A percentile compares a stretch with the other conserved stretches of the same genome.
Evolutionary conservation across 2,797 vertebrate species (phyloP).

Genomic region (Rhinichthys osculus): DNA sequence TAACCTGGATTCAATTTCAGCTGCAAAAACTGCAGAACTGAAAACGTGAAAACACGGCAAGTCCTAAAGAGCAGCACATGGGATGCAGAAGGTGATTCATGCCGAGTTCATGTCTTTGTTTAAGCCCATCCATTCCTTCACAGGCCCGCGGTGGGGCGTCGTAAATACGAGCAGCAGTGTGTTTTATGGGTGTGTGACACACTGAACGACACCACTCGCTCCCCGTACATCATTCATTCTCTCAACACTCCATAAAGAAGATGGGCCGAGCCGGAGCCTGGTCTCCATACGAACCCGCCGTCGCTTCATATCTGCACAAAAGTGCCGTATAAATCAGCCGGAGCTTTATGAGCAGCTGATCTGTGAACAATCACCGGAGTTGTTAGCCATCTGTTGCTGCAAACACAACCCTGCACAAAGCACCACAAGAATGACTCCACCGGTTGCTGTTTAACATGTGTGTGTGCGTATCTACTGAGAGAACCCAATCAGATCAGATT

Average conservation of each 20-base stretch:
- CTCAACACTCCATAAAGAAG: slow-evolving; percentile 4
- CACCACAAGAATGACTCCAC: neutral
- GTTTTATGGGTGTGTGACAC: slow-evolving; percentile 19
- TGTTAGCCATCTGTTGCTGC: slow-evolving; percentile 61
- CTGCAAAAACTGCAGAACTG: neutral
- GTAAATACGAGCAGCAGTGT: slow-evolving; percentile 2
- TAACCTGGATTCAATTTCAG: neutral
- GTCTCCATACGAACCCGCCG: neutral
- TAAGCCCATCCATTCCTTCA: slow-evolving; percentile 26
- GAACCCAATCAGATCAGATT: neutral
- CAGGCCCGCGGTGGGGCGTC: neutral
- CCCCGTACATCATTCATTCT: neutral
- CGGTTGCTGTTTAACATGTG: neutral
- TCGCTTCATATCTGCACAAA: slow-evolving; percentile 55
- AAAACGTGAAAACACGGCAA: neutral
- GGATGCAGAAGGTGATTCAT: neutral
- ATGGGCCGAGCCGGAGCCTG: neutral
- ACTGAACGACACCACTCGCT: slow-evolving; percentile 32
- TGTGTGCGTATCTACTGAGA: neutral
- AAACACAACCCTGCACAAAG: slow-evolving; percentile 17
- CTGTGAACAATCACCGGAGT: slow-evolving; percentile 59
- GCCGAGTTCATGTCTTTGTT: slow-evolving; percentile 2
- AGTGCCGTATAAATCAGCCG: slow-evolving; percentile 60
- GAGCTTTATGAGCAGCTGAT: slow-evolving; percentile 64
- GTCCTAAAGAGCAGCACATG: slow-evolving; percentile 15